Percentiles rank a stretch among this genome's conserved stretches.
Conservation (phyloP, 2,797 vertebrate species). For the Acridotheres tristis region DNA sequence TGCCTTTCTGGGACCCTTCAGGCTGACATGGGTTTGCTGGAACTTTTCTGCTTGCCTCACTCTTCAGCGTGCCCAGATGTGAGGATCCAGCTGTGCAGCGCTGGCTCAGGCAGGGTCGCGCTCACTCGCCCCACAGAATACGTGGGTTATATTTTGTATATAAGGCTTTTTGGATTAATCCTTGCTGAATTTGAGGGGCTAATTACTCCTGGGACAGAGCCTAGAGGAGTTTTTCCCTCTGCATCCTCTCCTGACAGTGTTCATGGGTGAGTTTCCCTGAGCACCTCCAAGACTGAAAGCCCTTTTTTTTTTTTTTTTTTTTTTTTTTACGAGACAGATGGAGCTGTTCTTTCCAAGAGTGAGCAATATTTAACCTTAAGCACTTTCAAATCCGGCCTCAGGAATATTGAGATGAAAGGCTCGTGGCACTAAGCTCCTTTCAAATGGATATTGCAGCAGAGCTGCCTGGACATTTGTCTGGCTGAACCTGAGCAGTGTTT, state of each 20-base stretch:
- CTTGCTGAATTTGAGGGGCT: background rate
- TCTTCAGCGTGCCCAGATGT: background rate
- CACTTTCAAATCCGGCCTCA: constrained; percentile 64
- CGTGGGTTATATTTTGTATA: background rate
- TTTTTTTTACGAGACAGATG: constrained; percentile 47
- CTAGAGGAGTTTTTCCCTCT: background rate
- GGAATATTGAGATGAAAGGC: constrained; percentile 71
- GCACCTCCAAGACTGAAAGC: constrained; percentile 51
- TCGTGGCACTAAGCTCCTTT: constrained; percentile 61
- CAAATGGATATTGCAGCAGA: constrained; percentile 60
- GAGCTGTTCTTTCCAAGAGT: constrained; percentile 67
- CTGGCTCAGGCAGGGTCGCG: accelerated
- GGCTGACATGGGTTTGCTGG: background rate
- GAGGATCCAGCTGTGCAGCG: background rate
- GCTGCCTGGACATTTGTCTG: constrained; percentile 58
- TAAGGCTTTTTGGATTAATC: background rate
- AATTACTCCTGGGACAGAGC: background rate
- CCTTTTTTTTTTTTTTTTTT: constrained; percentile 36
- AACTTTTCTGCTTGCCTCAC: background rate
- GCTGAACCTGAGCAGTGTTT: constrained; percentile 18
- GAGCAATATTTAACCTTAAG: constrained; percentile 71
- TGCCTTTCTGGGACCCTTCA: background rate
- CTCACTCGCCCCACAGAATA: background rate
- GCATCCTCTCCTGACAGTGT: background rate
- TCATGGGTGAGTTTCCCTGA: constrained; percentile 33